Evolutionary conservation across 2,888 invertebrate genomes (phyloP).

Genomic region (Orchestes rusci): DNA sequence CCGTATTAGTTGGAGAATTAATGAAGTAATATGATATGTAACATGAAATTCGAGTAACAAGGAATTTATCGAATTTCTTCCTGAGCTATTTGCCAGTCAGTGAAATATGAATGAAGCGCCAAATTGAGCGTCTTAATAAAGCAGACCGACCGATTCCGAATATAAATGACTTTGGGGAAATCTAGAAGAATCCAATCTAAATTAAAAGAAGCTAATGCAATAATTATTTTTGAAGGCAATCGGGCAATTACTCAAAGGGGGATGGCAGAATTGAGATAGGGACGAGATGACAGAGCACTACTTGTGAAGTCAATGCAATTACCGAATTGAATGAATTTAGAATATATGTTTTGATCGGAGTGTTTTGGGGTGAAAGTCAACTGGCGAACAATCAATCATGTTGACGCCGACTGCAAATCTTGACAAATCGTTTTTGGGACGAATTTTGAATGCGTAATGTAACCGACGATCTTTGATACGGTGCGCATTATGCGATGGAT

Average conservation of each 20-base stretch:
- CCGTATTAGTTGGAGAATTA: no score
- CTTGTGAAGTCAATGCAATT: constrained; percentile 36
- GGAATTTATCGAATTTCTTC: no score
- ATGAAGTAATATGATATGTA: no score
- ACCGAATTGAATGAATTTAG: constrained; percentile 38
- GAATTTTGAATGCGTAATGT: constrained; percentile 40
- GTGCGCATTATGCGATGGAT: no score
- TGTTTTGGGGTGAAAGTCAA: constrained; percentile 39
- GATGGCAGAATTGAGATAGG: constrained; percentile 26
- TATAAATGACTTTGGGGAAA: constrained; percentile 26
- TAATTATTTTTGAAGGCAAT: constrained; percentile 33
- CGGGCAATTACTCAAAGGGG: constrained; percentile 27
- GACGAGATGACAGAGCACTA: constrained; percentile 31
- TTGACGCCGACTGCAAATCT: constrained; percentile 41
- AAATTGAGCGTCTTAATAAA: constrained; percentile 11
- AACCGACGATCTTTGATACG: constrained; percentile 13
- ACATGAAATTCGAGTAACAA: no score
- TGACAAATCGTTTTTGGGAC: constrained; percentile 45
- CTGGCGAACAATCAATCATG: constrained; percentile 41
- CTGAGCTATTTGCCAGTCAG: no score
- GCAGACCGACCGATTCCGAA: constrained; percentile 18
- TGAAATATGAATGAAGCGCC: no score
- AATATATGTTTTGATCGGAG: constrained; percentile 41
- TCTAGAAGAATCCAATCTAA: constrained; percentile 23
- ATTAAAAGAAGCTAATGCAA: constrained; percentile 30